Evolutionary conservation across 2,888 invertebrate species (phyloP), one percentile per base, ranked within the genome.

Genomic region (Salpingus planirostris): DNA sequence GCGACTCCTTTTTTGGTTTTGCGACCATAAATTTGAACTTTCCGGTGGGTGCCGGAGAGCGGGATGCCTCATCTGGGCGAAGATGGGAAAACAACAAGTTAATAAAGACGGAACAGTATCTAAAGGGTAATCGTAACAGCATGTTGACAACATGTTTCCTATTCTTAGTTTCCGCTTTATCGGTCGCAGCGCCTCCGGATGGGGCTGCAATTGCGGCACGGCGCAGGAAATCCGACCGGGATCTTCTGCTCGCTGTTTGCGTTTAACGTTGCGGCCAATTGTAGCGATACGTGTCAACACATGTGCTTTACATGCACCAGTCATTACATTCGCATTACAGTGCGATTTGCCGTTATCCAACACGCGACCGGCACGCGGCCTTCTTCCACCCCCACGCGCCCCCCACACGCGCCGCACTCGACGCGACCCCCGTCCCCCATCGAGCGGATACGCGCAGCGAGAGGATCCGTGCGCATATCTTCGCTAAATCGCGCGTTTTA

Each of bases 281-380:
- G 34, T 39, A 13, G 36, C 36, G 33, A 35, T 29, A 39, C 33
- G 36, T 39, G 39, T 39, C 32, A 39, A 39, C 36, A 39, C 39
- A 39, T 39, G 39, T 36, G 30, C 32, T 36, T 36, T 32, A 31
- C 36, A 36, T 32, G 36, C 36, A 36, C 32, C 31, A 39, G 32
- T 46, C 49, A 52, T 53, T 49, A 54, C 46, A 52, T 50, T 49
- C 50, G 44, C 53, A 54, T 57, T 55, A 55, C 45, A 54, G 42
- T 38, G 44, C 50, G 48, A 52, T 56, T 54, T 50, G 39, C 44
- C 42, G 35, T 48, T 54, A 55, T 48, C 47, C 46, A 45, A 48
- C 43, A 43, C 45, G 44, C 39, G 43, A 40, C 47, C 38, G 42
- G 41, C 55, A 53, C 55, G 51, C 46, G 55, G 11, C 21, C 21